Percentiles rank a stretch among this genome's conserved stretches.
Evolutionary conservation across 2,797 vertebrate genomes (phyloP).

Genomic region (Falco biarmicus): DNA sequence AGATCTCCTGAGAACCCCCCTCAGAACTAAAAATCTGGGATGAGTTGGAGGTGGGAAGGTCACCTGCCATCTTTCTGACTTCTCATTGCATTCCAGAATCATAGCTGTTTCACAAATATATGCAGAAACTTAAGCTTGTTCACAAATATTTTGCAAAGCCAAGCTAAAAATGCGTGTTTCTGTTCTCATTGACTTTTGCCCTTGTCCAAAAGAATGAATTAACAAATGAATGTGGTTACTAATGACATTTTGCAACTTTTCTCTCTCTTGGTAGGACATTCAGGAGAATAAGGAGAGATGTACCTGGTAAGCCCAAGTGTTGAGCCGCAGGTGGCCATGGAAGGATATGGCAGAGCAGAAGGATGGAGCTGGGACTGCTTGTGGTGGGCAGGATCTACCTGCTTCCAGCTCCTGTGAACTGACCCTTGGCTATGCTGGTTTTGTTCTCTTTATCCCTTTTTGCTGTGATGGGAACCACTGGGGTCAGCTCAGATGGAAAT

Average conservation of each 20-base stretch:
- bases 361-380: neutral
- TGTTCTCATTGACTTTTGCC: fast-evolving
- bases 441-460: neutral
- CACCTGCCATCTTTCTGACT: fast-evolving
- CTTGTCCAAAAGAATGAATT: neutral
- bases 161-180: fast-evolving
- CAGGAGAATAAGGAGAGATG: neutral
- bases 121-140: fast-evolving
- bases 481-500: neutral
- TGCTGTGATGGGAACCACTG: fast-evolving
- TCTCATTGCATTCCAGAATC: neutral
- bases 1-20: neutral
- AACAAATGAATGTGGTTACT: fast-evolving
- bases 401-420: neutral
- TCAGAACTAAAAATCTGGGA: neutral
- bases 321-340: neutral
- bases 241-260: neutral
- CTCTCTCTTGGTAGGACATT: neutral
- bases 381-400: neutral
- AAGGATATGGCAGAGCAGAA: neutral
- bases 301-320: neutral
- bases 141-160: neutral
- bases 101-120: neutral
- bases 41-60: neutral
- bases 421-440: neutral